Evolutionary conservation across 2,888 invertebrate genomes (phyloP).

Genomic region (Perdita meconis): DNA sequence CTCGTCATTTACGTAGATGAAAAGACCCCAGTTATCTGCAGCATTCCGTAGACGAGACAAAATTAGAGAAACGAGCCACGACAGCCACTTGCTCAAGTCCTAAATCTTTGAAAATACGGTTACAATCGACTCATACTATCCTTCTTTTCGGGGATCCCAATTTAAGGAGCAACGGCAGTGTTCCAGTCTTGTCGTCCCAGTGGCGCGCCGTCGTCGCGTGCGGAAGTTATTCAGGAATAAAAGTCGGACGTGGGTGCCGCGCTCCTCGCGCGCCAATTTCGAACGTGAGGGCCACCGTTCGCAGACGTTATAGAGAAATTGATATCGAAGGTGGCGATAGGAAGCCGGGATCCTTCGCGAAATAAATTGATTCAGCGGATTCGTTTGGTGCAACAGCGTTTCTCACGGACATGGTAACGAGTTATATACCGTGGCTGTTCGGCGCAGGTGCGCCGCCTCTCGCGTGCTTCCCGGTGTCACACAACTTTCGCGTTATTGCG

Average conservation of each 20-base stretch:
- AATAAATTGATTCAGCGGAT: conserved; percentile 18
- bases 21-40: no score
- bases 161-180: not conserved
- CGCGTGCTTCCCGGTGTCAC: conserved; percentile 26
- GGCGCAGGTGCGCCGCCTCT: conserved; percentile 36
- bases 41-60: no score
- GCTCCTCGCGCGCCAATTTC: conserved; percentile 7
- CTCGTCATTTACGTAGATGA: no score
- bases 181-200: not conserved
- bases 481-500: conserved; percentile 45
- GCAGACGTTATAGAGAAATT: conserved; percentile 15
- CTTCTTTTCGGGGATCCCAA: not conserved
- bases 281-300: conserved; percentile 2
- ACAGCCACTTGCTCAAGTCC: no score
- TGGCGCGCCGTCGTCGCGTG: not conserved
- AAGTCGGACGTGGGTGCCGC: conserved; percentile 12
- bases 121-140: no score
- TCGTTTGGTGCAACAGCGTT: conserved; percentile 24
- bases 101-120: no score
- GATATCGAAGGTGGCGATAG: conserved; percentile 21
- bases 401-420: conserved; percentile 13
- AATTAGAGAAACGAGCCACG: no score
- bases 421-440: conserved; percentile 33
- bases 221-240: conserved; percentile 7
- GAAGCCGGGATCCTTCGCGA: conserved; percentile 9